A percentile compares a stretch with the other conserved stretches of the same genome.
These are phyloP conservation scores for Haplochromis vanheusdeni DNA, from an alignment of 2,113 vertebrate genomes.

Conservation along the genomic window DNA sequence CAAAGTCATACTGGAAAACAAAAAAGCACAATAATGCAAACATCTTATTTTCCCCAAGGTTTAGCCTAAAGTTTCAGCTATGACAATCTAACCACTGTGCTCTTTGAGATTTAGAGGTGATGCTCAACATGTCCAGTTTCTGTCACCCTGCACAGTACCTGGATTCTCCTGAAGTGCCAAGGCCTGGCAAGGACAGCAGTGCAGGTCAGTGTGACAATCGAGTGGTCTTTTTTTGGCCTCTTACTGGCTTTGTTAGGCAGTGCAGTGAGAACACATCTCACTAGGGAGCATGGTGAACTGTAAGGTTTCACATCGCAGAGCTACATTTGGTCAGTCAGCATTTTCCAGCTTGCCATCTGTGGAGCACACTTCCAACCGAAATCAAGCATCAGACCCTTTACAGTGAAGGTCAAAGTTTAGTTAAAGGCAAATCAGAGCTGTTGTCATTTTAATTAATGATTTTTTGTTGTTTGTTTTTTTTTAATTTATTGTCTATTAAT, in stretches of 20 bases:
- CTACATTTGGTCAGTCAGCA: neutral
- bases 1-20: conserved; percentile 87
- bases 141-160: neutral
- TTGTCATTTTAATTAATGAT: neutral
- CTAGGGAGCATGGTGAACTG: neutral
- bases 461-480: neutral
- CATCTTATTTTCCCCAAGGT: neutral
- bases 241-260: neutral
- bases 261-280: neutral
- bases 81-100: neutral
- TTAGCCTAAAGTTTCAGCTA: neutral
- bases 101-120: neutral
- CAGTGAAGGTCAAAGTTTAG: neutral
- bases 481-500: neutral
- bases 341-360: neutral
- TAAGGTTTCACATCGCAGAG: neutral
- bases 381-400: neutral
- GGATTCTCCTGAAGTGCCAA: neutral
- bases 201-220: neutral
- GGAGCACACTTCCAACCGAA: neutral
- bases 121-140: neutral
- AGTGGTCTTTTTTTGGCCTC: neutral
- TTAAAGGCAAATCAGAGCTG: neutral
- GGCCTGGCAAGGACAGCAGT: neutral
- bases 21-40: neutral